A percentile compares a stretch with the other conserved stretches of the same genome.
Conservation (phyloP, 2,797 vertebrate species). For the Sebastiscus albofasciatus region DNA sequence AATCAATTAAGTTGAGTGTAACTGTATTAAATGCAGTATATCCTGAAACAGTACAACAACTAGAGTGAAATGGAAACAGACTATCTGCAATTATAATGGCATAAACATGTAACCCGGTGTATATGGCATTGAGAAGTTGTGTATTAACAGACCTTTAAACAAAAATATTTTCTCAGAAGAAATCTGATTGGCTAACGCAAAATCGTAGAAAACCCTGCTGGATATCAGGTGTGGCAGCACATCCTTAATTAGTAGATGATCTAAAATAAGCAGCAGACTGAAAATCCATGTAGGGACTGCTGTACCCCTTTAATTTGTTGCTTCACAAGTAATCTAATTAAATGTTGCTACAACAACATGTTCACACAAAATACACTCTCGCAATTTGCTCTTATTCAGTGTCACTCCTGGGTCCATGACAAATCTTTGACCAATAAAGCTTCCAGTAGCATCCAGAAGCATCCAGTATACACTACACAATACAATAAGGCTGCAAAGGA, state of each 20-base stretch:
- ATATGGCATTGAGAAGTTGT: background rate
- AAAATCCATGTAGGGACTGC: constrained; percentile 57
- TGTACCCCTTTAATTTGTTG: constrained; percentile 38
- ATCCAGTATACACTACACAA: background rate
- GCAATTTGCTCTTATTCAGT: background rate
- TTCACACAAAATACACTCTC: background rate
- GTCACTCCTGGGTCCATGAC: background rate
- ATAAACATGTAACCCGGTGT: background rate
- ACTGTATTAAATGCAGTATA: background rate
- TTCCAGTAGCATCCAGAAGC: background rate
- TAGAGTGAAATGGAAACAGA: background rate
- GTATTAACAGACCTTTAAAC: background rate
- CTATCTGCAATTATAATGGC: background rate
- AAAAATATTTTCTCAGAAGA: background rate
- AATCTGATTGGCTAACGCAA: background rate
- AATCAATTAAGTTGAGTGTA: background rate
- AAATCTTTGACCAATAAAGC: background rate
- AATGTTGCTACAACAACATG: background rate
- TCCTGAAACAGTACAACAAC: background rate
- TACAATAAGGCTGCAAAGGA: background rate
- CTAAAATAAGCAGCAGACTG: constrained; percentile 65
- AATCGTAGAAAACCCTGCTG: background rate
- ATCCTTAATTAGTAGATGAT: constrained; percentile 38
- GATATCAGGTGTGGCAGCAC: constrained; percentile 7
- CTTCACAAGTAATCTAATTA: constrained; percentile 17